These are phyloP conservation scores for Muraenolepis orangiensis DNA, from an alignment of 2,797 vertebrate species.

Conservation along the genomic window DNA sequence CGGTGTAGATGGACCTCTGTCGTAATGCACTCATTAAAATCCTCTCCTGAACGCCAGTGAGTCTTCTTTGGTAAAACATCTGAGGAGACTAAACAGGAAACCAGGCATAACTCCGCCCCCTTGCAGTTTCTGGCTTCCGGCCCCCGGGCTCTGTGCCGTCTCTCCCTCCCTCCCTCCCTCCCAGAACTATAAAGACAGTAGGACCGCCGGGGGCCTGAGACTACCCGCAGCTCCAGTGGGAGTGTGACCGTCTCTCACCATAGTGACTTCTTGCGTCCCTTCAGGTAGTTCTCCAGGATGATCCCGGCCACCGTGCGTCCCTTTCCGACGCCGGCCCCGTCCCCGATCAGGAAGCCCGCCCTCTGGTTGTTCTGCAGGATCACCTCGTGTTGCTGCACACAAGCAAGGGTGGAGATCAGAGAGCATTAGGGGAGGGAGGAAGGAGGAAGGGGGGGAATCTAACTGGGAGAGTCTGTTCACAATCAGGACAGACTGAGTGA, in stretches of 20 bases:
- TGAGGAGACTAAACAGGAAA: too few species aligned
- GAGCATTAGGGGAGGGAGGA: neutral
- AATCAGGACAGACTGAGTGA: neutral
- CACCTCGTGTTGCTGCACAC: slow-evolving; percentile 92
- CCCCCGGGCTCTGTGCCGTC: too few species aligned
- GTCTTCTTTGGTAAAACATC: too few species aligned
- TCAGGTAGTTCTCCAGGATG: slow-evolving; percentile 91
- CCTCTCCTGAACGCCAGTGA: too few species aligned
- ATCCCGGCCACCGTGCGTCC: slow-evolving; percentile 95
- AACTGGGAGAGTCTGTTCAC: neutral
- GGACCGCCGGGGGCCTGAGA: too few species aligned
- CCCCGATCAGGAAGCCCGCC: slow-evolving; percentile 94
- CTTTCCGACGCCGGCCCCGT: slow-evolving; percentile 94
- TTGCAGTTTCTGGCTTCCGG: too few species aligned
- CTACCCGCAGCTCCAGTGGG: neutral
- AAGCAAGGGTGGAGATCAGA: slow-evolving; percentile 8
- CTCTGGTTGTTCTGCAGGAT: slow-evolving; percentile 90
- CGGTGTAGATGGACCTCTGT: too few species aligned
- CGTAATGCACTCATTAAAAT: too few species aligned
- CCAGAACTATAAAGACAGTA: too few species aligned
- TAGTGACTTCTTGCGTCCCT: slow-evolving; percentile 89
- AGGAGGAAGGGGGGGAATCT: too few species aligned
- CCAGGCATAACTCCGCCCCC: too few species aligned
- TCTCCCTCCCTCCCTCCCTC: too few species aligned
- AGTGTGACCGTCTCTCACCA: slow-evolving; percentile 76